Evolutionary conservation across 2,113 vertebrate species (phyloP), one percentile per base, ranked within the genome.

Genomic region (Aegotheles bennettii): DNA sequence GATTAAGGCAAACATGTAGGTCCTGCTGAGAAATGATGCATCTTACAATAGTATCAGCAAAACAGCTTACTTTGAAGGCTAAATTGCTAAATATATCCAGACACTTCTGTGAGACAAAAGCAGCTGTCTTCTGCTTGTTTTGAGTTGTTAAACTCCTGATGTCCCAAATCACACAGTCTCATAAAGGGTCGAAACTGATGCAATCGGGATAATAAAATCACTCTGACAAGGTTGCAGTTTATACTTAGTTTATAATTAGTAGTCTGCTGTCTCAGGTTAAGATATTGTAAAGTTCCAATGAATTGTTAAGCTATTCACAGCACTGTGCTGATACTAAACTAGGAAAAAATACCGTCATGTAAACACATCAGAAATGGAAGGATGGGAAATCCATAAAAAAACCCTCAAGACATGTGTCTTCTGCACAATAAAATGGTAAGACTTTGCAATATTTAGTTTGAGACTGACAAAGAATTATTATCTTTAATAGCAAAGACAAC

Each of bases 1-100:
- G 92, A 96, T 96, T 84, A 86, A 87, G 93, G 92, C 90, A 95
- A 96, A 89, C 65, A 93, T 85, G 73, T 95, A 84, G 87, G 95
- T 79, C 94, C 78, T 95, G 94, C 94, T 90, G 96, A 95, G 95
- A 92, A 90, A 90, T 94, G 61, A 83, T 61, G 64, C 57, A 81
- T 95, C 51, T 92, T 94, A 90, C 87, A 64, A 50, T 26, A 71
- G 75, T 29, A 57, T 31, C 33, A 95, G 53, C 78, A 90, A 95
- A 96, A 95, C 81, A 90, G 54, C 93, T 95, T 79, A 77, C 29
- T 96, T 82, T 96, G 92, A 63, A 94, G 75, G 45, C 38, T 78
- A 45, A 79, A 86, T 81, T 77, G 25, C 91, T 94, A 84, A 96
- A 80, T 43, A 73, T 69, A 93, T 85, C 67, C 76, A 69, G 42